These are phyloP conservation scores for Aleiodes sp. DNA, from an alignment of 1,140 invertebrate species.

Conservation along the genomic window DNA sequence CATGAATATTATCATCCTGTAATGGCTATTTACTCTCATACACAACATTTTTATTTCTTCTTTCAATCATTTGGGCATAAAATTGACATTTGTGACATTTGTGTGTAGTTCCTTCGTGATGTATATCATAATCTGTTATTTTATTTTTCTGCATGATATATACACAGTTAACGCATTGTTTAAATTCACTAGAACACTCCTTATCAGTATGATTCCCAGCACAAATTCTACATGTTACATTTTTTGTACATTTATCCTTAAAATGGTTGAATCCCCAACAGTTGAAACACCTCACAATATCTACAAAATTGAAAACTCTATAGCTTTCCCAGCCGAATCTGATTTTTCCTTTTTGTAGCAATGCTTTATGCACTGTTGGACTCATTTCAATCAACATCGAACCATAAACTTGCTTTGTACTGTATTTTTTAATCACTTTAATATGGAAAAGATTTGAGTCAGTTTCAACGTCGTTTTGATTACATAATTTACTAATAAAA, in stretches of 20 bases:
- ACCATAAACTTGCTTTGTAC: not conserved
- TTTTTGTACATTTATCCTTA: constrained; percentile 1
- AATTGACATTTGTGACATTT: not conserved
- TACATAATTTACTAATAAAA: not conserved
- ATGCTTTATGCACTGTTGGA: constrained; percentile 3
- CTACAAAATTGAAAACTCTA: constrained; percentile 14
- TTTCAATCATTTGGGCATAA: not conserved
- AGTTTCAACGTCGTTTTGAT: constrained; percentile 9
- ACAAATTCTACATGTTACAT: constrained; percentile 20
- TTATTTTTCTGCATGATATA: not conserved
- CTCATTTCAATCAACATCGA: constrained; percentile 1
- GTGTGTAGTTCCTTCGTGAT: not conserved
- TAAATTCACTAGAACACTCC: not conserved
- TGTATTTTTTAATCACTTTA: constrained; percentile 16
- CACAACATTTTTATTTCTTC: not conserved
- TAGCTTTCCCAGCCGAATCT: constrained; percentile 25
- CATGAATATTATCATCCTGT: not conserved
- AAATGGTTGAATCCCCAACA: constrained; percentile 23
- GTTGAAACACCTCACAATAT: constrained; percentile 19
- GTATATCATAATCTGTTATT: not conserved
- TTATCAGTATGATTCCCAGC: constrained; percentile 6
- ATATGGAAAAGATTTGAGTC: not conserved
- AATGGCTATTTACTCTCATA: constrained; percentile 11
- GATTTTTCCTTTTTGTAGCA: constrained; percentile 3
- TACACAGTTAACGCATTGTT: constrained; percentile 13